These are phyloP conservation scores for Callinectes sapidus DNA, from an alignment of 2,888 invertebrate genomes.

Conservation along the genomic window DNA sequence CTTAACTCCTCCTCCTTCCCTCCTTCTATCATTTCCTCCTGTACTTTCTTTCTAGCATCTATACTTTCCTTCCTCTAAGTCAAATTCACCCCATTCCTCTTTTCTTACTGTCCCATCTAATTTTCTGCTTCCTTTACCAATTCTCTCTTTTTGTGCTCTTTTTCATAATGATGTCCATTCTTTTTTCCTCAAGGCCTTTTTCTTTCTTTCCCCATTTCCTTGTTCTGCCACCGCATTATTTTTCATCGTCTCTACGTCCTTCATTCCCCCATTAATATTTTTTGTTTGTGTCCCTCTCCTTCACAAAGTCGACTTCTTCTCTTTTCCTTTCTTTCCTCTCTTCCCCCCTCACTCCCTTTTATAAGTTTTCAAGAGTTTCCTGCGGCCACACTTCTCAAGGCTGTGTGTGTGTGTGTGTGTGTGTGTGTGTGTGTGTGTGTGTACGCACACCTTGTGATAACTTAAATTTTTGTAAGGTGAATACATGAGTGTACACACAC, in stretches of 20 bases:
- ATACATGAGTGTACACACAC: neutral
- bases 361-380: neutral
- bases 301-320: neutral
- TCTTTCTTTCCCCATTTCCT: neutral
- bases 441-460: no score
- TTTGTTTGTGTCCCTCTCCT: neutral
- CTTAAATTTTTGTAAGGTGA: no score
- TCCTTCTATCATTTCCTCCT: neutral
- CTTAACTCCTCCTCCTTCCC: neutral
- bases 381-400: neutral
- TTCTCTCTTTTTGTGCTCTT: neutral
- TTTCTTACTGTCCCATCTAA: neutral
- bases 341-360: neutral
- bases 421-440: neutral
- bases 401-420: constrained; percentile 3
- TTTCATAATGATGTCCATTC: neutral
- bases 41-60: neutral
- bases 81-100: neutral
- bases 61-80: neutral
- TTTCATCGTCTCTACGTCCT: neutral
- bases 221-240: neutral
- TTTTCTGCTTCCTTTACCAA: neutral
- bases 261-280: neutral
- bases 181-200: neutral
- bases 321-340: neutral